Evolutionary conservation across 2,113 vertebrate species (phyloP), one percentile per base, ranked within the genome.

Genomic region (Oxyruncus cristatus): DNA sequence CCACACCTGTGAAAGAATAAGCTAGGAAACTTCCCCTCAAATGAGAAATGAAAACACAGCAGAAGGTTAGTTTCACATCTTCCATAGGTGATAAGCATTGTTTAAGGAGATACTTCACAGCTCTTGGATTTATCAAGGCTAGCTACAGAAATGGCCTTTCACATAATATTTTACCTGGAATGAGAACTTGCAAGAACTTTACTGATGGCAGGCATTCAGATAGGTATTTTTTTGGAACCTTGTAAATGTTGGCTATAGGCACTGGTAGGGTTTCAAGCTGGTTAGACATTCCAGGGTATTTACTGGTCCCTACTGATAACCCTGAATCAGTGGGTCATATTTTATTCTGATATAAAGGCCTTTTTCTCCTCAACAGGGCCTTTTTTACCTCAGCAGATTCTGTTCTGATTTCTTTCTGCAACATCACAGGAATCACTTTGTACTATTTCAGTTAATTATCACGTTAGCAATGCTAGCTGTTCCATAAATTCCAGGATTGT

Each of bases 151-250:
- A 53, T 28, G 47, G 44, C 39, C 42, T 84, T 92, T 93, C 75
- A 56, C 78, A 61, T 71, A 74, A 33, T 92, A 92, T 95, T 96
- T 93, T 85, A 87, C 77, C 76, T 87, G 88, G 86, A 95, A 95
- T 86, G 47, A 97, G 61, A 93, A 92, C 89, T 75, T 95, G 92
- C 39, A 56, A 88, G 85, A 92, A 78, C 72, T 63, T 76, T 37
- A 52, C 37, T 66, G 90, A 61, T 95, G 72, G 39, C 88, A 96
- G 61, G 65, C 52, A 44, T 76, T 94, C 61, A 91, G 85, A 67
- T 92, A 83, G 59, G 68, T 85, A 8, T 73, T 96, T 82, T 85
- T 93, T 94, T 94, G 22, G 62, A 95, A 72, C 26, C 84, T 87
- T 49, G 27, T 68, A 85, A 59, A 82, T 52, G 58, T 77, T 94